A percentile compares a stretch with the other conserved stretches of the same genome.
Evolutionary conservation across 2,888 invertebrate species (phyloP).

Genomic region (Allophyes oxyacanthae): DNA sequence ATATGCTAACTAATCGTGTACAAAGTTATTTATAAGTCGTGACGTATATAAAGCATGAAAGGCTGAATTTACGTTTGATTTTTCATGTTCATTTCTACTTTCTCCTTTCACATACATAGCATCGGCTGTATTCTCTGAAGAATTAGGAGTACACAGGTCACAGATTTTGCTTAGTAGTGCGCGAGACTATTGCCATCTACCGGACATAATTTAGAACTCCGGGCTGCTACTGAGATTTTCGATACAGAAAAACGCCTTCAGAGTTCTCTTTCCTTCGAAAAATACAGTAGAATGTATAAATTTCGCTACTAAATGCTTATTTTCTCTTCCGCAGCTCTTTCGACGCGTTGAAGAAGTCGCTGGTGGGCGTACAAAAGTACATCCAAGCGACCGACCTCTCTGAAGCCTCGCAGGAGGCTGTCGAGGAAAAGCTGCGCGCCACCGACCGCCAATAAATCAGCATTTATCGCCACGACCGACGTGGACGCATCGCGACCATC

Average conservation of each 20-base stretch:
- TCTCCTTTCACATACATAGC: neutral
- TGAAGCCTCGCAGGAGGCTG: slow-evolving; percentile 97
- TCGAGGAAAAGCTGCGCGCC: slow-evolving; percentile 97
- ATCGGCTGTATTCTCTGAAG: too few species aligned
- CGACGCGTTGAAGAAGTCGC: slow-evolving; percentile 98
- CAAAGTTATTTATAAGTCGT: slow-evolving; percentile 14
- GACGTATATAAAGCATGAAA: slow-evolving; percentile 18
- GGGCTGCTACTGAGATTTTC: too few species aligned
- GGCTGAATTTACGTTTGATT: slow-evolving; percentile 8
- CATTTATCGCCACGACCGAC: slow-evolving; percentile 72
- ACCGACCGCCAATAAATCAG: slow-evolving; percentile 95
- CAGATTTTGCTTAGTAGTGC: too few species aligned
- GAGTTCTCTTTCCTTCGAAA: too few species aligned
- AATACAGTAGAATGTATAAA: too few species aligned
- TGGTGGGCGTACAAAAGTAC: slow-evolving; percentile 99
- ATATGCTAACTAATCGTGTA: slow-evolving; percentile 26
- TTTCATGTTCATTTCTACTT: slow-evolving; percentile 4
- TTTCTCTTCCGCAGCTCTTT: slow-evolving; percentile 93
- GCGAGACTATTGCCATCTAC: too few species aligned
- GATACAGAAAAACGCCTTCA: too few species aligned
- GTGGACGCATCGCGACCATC: slow-evolving; percentile 40
- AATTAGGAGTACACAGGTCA: too few species aligned
- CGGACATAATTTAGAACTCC: too few species aligned
- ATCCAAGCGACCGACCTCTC: slow-evolving; percentile 98
- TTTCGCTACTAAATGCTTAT: neutral